These are phyloP conservation scores for Pelosia muscerda DNA, from an alignment of 2,888 invertebrate genomes.

Conservation along the genomic window DNA sequence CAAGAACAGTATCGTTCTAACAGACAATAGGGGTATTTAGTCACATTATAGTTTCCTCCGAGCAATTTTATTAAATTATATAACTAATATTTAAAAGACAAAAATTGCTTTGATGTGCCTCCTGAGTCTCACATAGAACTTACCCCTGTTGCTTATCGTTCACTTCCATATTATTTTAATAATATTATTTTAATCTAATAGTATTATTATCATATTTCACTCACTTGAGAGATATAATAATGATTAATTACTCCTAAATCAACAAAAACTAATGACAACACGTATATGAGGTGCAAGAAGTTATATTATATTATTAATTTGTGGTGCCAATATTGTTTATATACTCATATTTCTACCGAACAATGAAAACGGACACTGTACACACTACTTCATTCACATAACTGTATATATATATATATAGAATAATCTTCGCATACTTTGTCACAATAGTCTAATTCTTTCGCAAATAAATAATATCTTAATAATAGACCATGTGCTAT, in stretches of 20 bases:
- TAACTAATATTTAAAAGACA: conserved; percentile 25
- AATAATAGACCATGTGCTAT: conserved; percentile 25
- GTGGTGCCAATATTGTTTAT: conserved; percentile 55
- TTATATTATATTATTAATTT: conserved; percentile 44
- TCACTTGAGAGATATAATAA: conserved; percentile 37
- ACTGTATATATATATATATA: conserved; percentile 25
- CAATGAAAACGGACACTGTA: conserved; percentile 45
- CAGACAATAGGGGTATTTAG: conserved; percentile 79
- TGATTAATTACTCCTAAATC: conserved; percentile 39
- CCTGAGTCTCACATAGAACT: conserved; percentile 67
- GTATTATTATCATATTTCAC: conserved; percentile 17
- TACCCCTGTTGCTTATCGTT: conserved; percentile 64
- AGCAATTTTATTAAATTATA: conserved; percentile 24
- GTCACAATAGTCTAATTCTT: conserved; percentile 14
- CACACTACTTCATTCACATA: conserved; percentile 41
- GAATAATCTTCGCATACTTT: conserved; percentile 27
- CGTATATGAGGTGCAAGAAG: conserved; percentile 50
- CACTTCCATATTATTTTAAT: conserved; percentile 62
- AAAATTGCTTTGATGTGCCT: conserved; percentile 74
- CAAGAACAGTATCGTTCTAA: conserved; percentile 81
- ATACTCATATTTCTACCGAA: conserved; percentile 32
- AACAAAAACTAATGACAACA: conserved; percentile 46
- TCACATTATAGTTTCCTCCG: conserved; percentile 35
- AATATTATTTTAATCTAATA: background rate
- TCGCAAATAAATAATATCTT: conserved; percentile 26